Evolutionary conservation across 2,113 vertebrate genomes (phyloP).

Genomic region (Crypturellus undulatus): DNA sequence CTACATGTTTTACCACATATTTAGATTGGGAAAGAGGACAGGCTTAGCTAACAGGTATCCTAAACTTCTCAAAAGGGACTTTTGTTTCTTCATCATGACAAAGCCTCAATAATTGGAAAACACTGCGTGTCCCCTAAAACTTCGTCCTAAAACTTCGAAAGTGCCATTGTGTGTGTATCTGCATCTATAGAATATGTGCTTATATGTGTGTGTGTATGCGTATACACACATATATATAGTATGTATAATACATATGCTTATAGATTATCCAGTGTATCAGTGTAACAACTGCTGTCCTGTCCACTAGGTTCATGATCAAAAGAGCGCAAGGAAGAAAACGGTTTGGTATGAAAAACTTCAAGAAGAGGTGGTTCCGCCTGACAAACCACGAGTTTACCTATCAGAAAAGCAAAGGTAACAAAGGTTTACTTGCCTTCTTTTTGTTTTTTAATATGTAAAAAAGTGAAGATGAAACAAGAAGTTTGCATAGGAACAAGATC

Average conservation of each 20-base stretch:
- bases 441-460: background rate
- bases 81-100: background rate
- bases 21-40: background rate
- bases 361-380: constrained; percentile 97
- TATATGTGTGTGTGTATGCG: background rate
- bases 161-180: background rate
- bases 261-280: background rate
- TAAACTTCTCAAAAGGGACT: constrained; percentile 2
- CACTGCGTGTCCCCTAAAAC: background rate
- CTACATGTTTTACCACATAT: background rate
- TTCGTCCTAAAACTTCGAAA: constrained; percentile 14
- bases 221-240: background rate
- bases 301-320: constrained; percentile 95
- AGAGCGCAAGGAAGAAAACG: constrained; percentile 96
- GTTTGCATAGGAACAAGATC: background rate
- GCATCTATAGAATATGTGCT: background rate
- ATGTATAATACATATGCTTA: background rate
- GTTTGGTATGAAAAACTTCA: constrained; percentile 98
- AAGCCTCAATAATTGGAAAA: background rate
- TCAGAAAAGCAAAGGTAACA: constrained; percentile 95
- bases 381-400: constrained; percentile 98
- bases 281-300: background rate
- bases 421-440: constrained; percentile 14
- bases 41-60: background rate
- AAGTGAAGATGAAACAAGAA: background rate